Base-by-base conservation (phyloP, 2,797 vertebrate species). In the Epinephelus awoara region DNA sequence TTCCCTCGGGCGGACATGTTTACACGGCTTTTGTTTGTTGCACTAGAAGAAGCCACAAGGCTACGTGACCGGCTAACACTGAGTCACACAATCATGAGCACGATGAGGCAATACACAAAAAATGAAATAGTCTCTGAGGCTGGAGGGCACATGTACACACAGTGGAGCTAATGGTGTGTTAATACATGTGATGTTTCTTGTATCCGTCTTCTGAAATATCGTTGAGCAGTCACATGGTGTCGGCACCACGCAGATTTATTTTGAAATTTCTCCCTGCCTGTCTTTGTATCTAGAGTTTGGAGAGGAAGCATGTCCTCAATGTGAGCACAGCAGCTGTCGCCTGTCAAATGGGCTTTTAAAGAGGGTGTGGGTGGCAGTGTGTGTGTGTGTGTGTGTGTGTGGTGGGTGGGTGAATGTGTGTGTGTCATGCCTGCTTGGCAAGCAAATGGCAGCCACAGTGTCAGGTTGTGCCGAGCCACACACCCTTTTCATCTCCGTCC, bases 261-360 rank as follows among this genome's bases (percentile, higher is more conserved):
- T 67, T 49, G 2, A 54, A 6, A 29, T 68, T 27, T 50, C 7
- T 21, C 12, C 23, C n/a, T 57, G 1, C 72, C 57, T 29, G 38
- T 56, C 34, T 72, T 69, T 54, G 23, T 54, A 40, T 67, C 19
- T 19, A 27, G 27, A 51, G 55, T 80, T 72, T 57, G 15, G 71
- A 79, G 72, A 71, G 65, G 72, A 80, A 80, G 75, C 46, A 25
- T 34, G 44, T 77, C 56, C 67, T 83, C 42, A 64, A 82, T 73
- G 70, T 77, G 68, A 80, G 50, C 67, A 62, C 77, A 78, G 82
- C 93, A 93, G 91, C 88, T 93, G 93, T 72, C 72, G 77, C 50
- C 82, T 83, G 87, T 91, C 85, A 88, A 77, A 88, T 87, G 80
- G 72, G 80, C 71, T 83, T 82, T 79, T 75, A 69, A 58, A 66